These are phyloP conservation scores for Musca vetustissima DNA, from an alignment of 1,140 invertebrate genomes.

Conservation along the genomic window DNA sequence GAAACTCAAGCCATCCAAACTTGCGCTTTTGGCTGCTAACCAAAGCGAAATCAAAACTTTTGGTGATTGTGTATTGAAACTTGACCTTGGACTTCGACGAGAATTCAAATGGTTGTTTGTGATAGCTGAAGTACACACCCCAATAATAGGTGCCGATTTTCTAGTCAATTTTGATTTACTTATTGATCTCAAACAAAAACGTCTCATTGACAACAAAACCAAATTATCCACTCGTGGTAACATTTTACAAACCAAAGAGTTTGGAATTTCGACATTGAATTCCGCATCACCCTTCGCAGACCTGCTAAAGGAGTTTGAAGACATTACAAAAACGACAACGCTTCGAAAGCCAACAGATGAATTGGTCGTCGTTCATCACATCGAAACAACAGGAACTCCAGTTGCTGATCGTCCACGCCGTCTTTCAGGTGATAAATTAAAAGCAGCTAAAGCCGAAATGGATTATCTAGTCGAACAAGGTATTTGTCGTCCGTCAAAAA, in stretches of 20 bases:
- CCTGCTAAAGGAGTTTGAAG: not conserved
- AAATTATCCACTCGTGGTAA: not conserved
- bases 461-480: not conserved
- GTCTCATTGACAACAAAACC: not conserved
- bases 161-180: not conserved
- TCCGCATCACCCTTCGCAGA: not conserved
- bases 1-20: not conserved
- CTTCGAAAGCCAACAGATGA: not conserved
- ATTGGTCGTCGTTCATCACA: not conserved
- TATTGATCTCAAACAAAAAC: not conserved
- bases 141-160: constrained; percentile 13
- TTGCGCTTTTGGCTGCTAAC: constrained; percentile 10
- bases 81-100: not conserved
- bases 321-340: not conserved
- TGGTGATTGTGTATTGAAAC: not conserved
- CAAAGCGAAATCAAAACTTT: not conserved
- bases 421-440: not conserved
- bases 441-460: not conserved
- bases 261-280: not conserved
- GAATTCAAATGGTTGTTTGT: constrained; percentile 9
- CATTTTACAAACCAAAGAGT: not conserved
- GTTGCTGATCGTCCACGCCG: constrained; percentile 7
- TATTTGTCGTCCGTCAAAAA: not conserved
- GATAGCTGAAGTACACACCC: constrained; percentile 1
- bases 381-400: constrained; percentile 5